phyloP scores from a whole-genome alignment of 2,888 invertebrate genomes.

The Drosophila maculinotata region DNA sequence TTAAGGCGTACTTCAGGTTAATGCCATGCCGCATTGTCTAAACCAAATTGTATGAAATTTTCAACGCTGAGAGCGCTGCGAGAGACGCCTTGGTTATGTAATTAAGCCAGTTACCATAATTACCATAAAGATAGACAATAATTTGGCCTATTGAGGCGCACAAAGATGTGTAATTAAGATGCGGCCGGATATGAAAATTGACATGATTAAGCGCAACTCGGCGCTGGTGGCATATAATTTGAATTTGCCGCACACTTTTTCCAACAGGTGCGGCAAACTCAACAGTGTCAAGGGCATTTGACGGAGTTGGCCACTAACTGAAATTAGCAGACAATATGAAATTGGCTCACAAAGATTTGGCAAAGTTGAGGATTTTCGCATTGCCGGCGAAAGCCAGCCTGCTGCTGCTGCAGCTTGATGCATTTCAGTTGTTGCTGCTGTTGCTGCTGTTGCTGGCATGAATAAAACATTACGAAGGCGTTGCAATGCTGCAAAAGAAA shows the following conservation, averaged over 20 bases:
- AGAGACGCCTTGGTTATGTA: conserved; percentile 50
- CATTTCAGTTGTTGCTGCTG: conserved; percentile 6
- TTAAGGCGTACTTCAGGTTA: conserved; percentile 60
- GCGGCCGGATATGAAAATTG: conserved; percentile 68
- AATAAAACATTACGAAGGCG: conserved; percentile 79
- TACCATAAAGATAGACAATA: conserved; percentile 67
- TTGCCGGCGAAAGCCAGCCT: conserved; percentile 36
- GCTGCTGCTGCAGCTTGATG: conserved; percentile 10
- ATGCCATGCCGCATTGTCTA: conserved; percentile 53
- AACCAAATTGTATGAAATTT: conserved; percentile 49
- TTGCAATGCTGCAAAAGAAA: conserved; percentile 73
- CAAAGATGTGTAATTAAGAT: conserved; percentile 56
- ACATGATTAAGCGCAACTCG: conserved; percentile 46
- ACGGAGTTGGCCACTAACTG: too few relatives aligned
- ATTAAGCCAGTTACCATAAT: conserved; percentile 73
- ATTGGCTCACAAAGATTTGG: conserved; percentile 30
- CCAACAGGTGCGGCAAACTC: conserved; percentile 42
- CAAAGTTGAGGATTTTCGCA: conserved; percentile 19
- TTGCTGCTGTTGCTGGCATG: conserved; percentile 48
- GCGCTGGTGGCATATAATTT: conserved; percentile 54
- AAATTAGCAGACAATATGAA: conserved; percentile 44
- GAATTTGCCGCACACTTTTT: conserved; percentile 15
- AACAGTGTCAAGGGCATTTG: conserved; percentile 55
- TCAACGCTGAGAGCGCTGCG: conserved; percentile 16
- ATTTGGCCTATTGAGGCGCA: conserved; percentile 55